phyloP scores from a whole-genome alignment of 2,797 vertebrate genomes.

The Okamejei kenojei region DNA sequence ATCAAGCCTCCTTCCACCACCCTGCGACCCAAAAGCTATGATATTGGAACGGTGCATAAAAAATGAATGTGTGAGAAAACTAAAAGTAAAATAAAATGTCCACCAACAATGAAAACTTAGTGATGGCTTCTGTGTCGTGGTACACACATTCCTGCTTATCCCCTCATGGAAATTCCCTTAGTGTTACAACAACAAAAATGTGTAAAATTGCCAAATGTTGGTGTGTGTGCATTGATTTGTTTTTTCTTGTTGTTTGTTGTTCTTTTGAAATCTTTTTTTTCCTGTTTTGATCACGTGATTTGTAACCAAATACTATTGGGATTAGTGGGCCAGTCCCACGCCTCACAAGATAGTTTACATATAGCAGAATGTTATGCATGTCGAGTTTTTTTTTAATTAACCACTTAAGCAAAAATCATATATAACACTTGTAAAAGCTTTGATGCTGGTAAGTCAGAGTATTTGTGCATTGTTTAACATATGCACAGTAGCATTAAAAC shows the following conservation, averaged over 20 bases:
- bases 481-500: conserved; percentile 19
- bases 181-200: conserved; percentile 4
- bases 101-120: not conserved
- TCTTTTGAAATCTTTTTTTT: not conserved
- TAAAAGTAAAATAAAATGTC: not conserved
- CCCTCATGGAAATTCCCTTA: not conserved
- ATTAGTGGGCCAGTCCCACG: conserved; percentile 27
- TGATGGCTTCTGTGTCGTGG: not conserved
- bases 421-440: conserved; percentile 54
- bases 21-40: not conserved
- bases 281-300: conserved; percentile 11
- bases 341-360: conserved; percentile 32
- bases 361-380: conserved; percentile 46
- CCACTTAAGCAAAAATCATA: conserved; percentile 50
- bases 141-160: not conserved
- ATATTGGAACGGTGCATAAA: not conserved
- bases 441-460: conserved; percentile 75
- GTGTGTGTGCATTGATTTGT: conserved; percentile 11
- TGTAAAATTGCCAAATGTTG: conserved; percentile 31
- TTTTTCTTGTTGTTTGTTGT: not conserved
- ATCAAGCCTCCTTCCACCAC: not conserved
- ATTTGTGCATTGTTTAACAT: conserved; percentile 50
- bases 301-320: conserved; percentile 30
- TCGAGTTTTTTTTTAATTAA: conserved; percentile 49
- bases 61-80: not conserved